These are phyloP conservation scores for Rhodinocichla rosea DNA, from an alignment of 2,113 vertebrate genomes.

Conservation along the genomic window DNA sequence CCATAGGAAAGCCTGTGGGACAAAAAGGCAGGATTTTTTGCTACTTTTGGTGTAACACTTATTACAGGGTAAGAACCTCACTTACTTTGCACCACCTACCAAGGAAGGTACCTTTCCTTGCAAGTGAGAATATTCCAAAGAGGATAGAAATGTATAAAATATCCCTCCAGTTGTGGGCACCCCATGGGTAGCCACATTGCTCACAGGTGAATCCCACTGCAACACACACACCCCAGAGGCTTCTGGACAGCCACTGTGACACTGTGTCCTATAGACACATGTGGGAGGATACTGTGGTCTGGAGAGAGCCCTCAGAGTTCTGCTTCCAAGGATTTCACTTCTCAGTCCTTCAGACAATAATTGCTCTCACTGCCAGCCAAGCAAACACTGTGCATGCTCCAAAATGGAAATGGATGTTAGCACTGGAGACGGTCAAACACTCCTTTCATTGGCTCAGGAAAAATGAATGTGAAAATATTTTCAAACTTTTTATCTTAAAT, in stretches of 20 bases:
- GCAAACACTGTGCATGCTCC: background rate
- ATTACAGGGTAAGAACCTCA: background rate
- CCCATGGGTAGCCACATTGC: accelerated
- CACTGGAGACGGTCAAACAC: accelerated
- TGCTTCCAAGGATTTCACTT: background rate
- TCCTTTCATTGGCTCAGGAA: background rate
- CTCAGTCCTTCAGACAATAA: background rate
- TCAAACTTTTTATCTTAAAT: background rate
- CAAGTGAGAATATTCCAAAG: background rate
- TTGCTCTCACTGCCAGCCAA: background rate
- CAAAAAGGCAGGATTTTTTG: background rate
- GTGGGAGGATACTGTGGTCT: background rate
- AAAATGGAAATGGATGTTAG: background rate
- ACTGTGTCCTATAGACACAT: accelerated
- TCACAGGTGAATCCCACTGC: background rate
- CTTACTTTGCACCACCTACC: background rate
- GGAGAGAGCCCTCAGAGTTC: background rate
- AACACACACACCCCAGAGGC: accelerated
- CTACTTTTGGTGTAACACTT: background rate
- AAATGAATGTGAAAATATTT: background rate
- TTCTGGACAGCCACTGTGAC: background rate
- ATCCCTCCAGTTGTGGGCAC: background rate
- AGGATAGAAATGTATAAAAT: background rate
- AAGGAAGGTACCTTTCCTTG: background rate
- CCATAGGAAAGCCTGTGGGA: background rate